Conservation (phyloP, 1,140 invertebrate species). For the Neelides sp. region DNA sequence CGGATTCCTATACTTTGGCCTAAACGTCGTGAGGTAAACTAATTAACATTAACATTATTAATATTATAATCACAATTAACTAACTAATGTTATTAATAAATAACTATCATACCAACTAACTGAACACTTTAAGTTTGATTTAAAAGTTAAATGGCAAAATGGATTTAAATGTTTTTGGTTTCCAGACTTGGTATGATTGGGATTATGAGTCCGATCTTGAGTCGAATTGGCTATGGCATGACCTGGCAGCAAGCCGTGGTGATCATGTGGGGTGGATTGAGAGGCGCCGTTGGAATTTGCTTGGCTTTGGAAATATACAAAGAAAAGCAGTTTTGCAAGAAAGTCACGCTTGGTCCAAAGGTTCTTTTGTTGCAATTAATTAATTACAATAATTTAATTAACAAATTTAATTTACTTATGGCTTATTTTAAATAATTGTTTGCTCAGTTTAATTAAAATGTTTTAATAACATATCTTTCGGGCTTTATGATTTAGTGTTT, state of each 20-base stretch:
- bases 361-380: conserved; percentile 9
- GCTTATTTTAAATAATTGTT: too few species aligned
- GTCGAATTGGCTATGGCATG: conserved; percentile 38
- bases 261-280: conserved; percentile 27
- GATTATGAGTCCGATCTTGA: conserved; percentile 38
- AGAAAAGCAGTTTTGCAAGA: conserved; percentile 31
- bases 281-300: conserved; percentile 40
- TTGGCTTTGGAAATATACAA: conserved; percentile 38
- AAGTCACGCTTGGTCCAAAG: conserved; percentile 30
- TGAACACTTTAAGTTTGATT: too few species aligned
- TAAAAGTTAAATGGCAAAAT: neutral
- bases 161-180: neutral
- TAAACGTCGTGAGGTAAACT: conserved; percentile 37
- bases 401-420: too few species aligned
- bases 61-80: too few species aligned
- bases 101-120: too few species aligned
- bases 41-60: too few species aligned
- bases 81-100: too few species aligned
- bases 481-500: too few species aligned
- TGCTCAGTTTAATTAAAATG: too few species aligned
- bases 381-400: too few species aligned
- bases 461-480: too few species aligned
- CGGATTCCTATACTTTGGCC: conserved; percentile 35
- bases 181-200: conserved; percentile 33
- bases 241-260: conserved; percentile 34